Percentiles rank a stretch among this genome's conserved stretches.
phyloP scores from a whole-genome alignment of 2,113 vertebrate genomes.

The Xenus cinereus region DNA sequence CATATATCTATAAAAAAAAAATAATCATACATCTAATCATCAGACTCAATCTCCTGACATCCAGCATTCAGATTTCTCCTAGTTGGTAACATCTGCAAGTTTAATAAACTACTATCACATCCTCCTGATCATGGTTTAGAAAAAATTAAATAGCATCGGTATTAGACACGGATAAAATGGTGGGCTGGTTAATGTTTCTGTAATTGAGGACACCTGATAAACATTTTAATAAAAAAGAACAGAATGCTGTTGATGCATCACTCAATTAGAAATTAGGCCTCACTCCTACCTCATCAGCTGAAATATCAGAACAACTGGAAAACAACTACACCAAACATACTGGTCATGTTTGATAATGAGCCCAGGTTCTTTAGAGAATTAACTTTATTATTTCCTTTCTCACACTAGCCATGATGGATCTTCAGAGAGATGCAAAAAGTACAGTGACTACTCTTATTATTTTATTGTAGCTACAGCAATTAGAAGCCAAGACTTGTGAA shows the following conservation, averaged over 20 bases:
- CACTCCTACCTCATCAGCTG: neutral
- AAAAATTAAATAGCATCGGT: neutral
- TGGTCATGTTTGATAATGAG: neutral
- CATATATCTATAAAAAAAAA: neutral
- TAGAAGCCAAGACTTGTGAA: neutral
- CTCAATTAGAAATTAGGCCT: neutral
- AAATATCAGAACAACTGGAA: neutral
- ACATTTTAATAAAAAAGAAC: neutral
- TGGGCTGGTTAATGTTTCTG: neutral
- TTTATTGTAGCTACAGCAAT: neutral
- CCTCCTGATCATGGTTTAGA: neutral
- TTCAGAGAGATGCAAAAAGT: neutral
- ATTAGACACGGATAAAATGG: neutral
- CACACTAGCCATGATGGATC: fast-evolving
- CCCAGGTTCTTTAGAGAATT: neutral
- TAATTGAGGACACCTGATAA: neutral
- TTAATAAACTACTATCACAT: neutral
- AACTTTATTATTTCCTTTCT: neutral
- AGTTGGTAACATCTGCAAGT: neutral
- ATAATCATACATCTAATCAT: neutral
- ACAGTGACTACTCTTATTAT: neutral
- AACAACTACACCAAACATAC: neutral
- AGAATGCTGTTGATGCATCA: neutral
- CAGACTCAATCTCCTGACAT: neutral
- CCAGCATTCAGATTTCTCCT: neutral